Conservation (phyloP, 1,140 invertebrate genomes). For the Drosophila ohnishii region DNA sequence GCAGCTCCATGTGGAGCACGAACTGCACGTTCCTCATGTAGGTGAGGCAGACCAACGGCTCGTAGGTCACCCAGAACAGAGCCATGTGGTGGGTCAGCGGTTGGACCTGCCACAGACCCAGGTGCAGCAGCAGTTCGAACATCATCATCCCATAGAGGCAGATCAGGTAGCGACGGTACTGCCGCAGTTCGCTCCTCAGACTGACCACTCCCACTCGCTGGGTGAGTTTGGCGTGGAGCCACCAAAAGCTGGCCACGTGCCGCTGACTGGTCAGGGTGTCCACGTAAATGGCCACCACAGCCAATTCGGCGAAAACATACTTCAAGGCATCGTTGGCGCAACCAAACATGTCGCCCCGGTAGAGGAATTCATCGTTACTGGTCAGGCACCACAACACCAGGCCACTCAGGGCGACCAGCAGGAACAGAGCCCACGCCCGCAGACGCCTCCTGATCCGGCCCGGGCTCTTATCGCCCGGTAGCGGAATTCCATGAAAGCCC, state of each 20-base stretch:
- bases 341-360: slow-evolving; percentile 56
- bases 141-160: slow-evolving; percentile 25
- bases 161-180: slow-evolving; percentile 38
- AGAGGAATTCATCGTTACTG: slow-evolving; percentile 54
- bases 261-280: slow-evolving; percentile 46
- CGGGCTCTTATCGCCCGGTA: slow-evolving; percentile 22
- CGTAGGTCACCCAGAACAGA: slow-evolving; percentile 67
- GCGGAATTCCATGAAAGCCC: slow-evolving; percentile 55
- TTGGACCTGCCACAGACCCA: slow-evolving; percentile 13
- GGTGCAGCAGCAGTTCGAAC: slow-evolving; percentile 33
- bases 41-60: slow-evolving; percentile 52
- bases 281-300: slow-evolving; percentile 56
- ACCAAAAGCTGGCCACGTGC: slow-evolving; percentile 59
- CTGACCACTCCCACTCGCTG: background rate
- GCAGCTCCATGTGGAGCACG: slow-evolving; percentile 64
- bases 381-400: slow-evolving; percentile 20
- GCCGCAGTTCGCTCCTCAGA: slow-evolving; percentile 4
- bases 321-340: slow-evolving; percentile 65
- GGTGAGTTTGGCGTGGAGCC: slow-evolving; percentile 26
- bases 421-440: slow-evolving; percentile 33
- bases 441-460: background rate
- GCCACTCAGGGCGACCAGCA: slow-evolving; percentile 27
- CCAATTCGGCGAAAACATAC: slow-evolving; percentile 52
- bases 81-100: slow-evolving; percentile 19
- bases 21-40: slow-evolving; percentile 71